Base-by-base conservation (phyloP, 2,888 invertebrate species). In the Dorcus parallelipipedus region DNA sequence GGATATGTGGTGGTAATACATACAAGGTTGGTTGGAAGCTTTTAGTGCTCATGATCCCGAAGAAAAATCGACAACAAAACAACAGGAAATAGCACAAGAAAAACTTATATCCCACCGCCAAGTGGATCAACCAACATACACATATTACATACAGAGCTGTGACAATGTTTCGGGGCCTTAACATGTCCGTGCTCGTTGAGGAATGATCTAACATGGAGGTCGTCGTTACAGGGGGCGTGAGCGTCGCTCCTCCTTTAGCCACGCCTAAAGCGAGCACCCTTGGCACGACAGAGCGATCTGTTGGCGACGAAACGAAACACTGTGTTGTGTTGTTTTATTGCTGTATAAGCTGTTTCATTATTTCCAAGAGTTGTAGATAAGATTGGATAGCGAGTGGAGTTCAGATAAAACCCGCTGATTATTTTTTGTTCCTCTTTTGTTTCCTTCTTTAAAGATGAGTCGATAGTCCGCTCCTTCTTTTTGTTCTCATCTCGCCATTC, bases 121-220 rank as follows among this genome's bases (percentile, higher is more conserved):
- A 69, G 66, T 67, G 69, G 68, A 69, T 69, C 67, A 69, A 66
- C 65, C 64, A 56, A 67, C 65, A 70, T 63, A 69, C 69, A 67
- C 64, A 69, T 64, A 69, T 68, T 68, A 70, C 69, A 69, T 69
- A 68, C 65, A 67, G 69, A 68, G 68, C 69, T 65, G 42, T 59
- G 64, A 73, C 73, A 73, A 73, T 73, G 74, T 74, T 73, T 69
- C 63, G 62, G 68, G 68, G 71, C 71, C 71, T 69, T 71, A 71
- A 71, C 72, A 72, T 70, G 71, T 74, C 66, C 67, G 64, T 66
- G 59, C 61, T 57, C 57, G 58, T 63, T 61, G 62, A 71, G 71
- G 71, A 74, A 75, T 73, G 70, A 73, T 74, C 74, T 73, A 76
- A 76, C 76, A 77, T 77, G 77, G 76, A 76, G 76, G 76, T 75